Evolutionary conservation across 2,113 vertebrate genomes (phyloP), one percentile per base, ranked within the genome.

Genomic region (Lota lota): DNA sequence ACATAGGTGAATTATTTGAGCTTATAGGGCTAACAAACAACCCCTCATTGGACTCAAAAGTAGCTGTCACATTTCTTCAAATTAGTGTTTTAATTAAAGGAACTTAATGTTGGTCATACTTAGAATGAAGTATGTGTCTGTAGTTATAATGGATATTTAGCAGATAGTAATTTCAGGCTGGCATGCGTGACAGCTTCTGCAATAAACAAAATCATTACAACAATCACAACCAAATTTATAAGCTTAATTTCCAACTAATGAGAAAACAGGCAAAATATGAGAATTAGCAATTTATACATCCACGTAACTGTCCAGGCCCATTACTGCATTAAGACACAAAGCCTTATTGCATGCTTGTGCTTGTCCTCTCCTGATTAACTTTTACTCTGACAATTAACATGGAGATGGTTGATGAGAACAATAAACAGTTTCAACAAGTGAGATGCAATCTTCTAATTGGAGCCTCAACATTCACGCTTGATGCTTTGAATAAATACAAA

Each of bases 201-300:
- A 58, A 76, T 67, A 77, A 77, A 54, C 72, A 56, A 63, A 54
- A 75, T 66, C 69, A 47, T 14, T 5, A 47, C 40, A 64, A 8
- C 19, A 50, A 15, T n/a, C 2, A 16, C 73, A 76, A 70, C 62
- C 28, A 64, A 24, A 62, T 84, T 84, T 78, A 87, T 64, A 59
- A 56, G 0, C 36, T 28, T 28, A 47, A 69, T 67, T 53, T 51
- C 4, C 59, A 67, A 54, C 28, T 56, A 56, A 68, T 74, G n/a
- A 18, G 15, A 22, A 50, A 75, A 84, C 60, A 47, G 75, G 60
- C 72, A 63, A 60, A 86, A 84, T 64, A 74, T 53, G 28, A 40
- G 18, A 7, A 87, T 83, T 74, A 77, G 72, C 80, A 86, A 84
- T 83, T 85, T 20, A 69, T 65, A 82, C 69, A 66, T 82, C 74